phyloP scores from a whole-genome alignment of 1,140 invertebrate species.

The Papilio polyxenes region DNA sequence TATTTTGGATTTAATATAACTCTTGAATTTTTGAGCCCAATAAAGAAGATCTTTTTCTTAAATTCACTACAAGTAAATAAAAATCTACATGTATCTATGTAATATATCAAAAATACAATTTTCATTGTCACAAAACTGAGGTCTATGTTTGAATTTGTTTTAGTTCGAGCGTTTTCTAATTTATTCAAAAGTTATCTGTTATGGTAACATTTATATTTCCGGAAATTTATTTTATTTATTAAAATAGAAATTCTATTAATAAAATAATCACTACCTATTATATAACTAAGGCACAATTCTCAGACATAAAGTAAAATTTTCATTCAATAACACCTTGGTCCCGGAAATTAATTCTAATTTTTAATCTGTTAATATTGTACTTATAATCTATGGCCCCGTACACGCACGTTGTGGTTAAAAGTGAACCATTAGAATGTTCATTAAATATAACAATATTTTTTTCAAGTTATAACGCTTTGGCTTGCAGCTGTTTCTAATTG shows the following conservation, averaged over 20 bases:
- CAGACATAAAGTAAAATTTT: conserved; percentile 36
- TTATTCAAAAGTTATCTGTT: background rate
- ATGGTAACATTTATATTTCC: conserved; percentile 23
- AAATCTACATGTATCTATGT: background rate
- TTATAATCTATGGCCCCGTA: conserved; percentile 40
- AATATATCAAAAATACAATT: background rate
- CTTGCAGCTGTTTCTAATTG: conserved; percentile 15
- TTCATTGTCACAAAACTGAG: background rate
- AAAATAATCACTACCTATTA: background rate
- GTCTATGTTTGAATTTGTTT: background rate
- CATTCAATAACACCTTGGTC: conserved; percentile 39
- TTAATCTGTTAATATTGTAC: conserved; percentile 30
- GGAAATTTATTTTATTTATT: conserved; percentile 3
- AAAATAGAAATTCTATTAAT: background rate
- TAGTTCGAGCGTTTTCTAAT: background rate
- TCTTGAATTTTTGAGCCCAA: background rate
- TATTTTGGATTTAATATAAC: background rate
- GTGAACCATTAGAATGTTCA: conserved; percentile 16
- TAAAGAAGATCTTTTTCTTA: background rate
- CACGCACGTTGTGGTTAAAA: conserved; percentile 34
- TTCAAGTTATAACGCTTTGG: conserved; percentile 32
- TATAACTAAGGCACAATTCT: conserved; percentile 43
- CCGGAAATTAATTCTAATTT: conserved; percentile 37
- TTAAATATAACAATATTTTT: background rate
- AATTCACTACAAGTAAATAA: background rate